Conservation (phyloP, 2,113 vertebrate species). For the Saguinus imperator region DNA sequence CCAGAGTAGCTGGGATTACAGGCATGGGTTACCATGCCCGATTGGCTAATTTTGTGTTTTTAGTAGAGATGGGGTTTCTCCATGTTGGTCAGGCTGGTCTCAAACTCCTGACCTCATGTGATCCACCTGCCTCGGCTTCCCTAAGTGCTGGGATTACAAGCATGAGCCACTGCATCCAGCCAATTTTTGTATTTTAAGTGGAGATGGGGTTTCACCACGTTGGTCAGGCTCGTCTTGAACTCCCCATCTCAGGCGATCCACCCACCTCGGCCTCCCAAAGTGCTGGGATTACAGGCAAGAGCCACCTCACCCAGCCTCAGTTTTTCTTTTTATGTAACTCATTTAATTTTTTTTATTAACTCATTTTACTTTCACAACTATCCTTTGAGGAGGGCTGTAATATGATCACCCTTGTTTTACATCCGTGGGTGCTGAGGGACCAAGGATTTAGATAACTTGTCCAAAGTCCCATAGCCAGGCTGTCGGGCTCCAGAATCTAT, state of each 20-base stretch:
- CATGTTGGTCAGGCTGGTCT: no score
- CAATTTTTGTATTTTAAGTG: not conserved
- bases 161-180: not conserved
- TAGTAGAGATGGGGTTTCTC: no score
- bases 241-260: not conserved
- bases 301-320: not conserved
- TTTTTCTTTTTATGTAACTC: no score
- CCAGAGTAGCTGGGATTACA: no score
- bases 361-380: not conserved
- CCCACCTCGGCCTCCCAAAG: not conserved
- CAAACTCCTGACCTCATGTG: no score
- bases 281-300: not conserved
- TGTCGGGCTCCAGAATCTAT: not conserved
- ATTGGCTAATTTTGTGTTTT: no score
- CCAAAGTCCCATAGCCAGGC: not conserved
- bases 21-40: no score
- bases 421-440: not conserved
- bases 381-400: not conserved
- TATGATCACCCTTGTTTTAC: not conserved
- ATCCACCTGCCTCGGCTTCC: not conserved
- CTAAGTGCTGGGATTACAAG: not conserved
- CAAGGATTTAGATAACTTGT: not conserved
- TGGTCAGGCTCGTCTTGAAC: not conserved
- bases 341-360: not conserved
- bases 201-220: not conserved